phyloP scores from a whole-genome alignment of 2,797 vertebrate species.

The Arnoldichthys spilopterus region DNA sequence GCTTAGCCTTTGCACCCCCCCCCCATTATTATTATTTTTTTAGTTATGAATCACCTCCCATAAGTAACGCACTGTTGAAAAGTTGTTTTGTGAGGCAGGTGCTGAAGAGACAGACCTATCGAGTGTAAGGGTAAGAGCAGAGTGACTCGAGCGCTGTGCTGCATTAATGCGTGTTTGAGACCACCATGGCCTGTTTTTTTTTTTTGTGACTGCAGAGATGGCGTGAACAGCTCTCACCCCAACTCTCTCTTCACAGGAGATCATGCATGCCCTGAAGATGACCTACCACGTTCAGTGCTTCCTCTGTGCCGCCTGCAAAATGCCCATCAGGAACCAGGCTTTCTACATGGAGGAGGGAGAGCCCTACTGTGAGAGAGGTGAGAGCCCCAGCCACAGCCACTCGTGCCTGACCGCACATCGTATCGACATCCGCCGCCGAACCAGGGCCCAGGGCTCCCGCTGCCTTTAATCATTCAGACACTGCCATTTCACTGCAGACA shows the following conservation, averaged over 20 bases:
- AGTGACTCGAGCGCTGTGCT: neutral
- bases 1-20: no score
- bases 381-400: slow-evolving; percentile 5
- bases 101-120: neutral
- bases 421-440: slow-evolving; percentile 43
- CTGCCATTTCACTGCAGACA: slow-evolving; percentile 45
- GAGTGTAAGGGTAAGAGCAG: neutral
- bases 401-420: slow-evolving; percentile 42
- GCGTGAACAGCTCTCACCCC: neutral
- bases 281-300: slow-evolving; percentile 98
- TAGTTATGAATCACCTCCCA: no score
- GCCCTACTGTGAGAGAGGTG: slow-evolving; percentile 97
- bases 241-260: slow-evolving; percentile 80
- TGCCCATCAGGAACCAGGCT: slow-evolving; percentile 93
- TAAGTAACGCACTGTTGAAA: no score
- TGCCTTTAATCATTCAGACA: slow-evolving; percentile 51
- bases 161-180: neutral
- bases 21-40: no score
- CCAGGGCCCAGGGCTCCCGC: slow-evolving; percentile 1
- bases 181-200: neutral
- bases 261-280: slow-evolving; percentile 99
- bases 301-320: slow-evolving; percentile 92
- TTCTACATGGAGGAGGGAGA: slow-evolving; percentile 99
- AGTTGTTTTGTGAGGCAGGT: no score
- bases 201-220: slow-evolving; percentile 13